Evolutionary conservation across 2,888 invertebrate genomes (phyloP).

Genomic region (Tenthredo scrophulariae): DNA sequence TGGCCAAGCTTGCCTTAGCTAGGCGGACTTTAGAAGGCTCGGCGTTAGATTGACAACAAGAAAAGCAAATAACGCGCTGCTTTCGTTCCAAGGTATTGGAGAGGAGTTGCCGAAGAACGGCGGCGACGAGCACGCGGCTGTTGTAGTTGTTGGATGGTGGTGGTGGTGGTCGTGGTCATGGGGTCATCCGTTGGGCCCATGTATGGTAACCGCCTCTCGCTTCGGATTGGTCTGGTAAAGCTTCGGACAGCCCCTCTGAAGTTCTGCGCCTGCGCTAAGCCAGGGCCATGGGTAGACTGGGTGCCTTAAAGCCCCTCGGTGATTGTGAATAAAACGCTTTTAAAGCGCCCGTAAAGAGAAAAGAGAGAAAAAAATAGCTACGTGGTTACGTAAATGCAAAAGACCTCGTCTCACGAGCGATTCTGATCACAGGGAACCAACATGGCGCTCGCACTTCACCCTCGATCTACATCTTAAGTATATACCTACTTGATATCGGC

Average conservation of each 20-base stretch:
- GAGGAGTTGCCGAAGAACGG: constrained; percentile 44
- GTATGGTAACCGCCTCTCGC: constrained; percentile 25
- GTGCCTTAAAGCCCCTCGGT: background rate
- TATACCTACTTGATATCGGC: background rate
- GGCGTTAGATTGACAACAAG: constrained; percentile 45
- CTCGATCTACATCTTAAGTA: background rate
- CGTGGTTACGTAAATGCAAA: constrained; percentile 38
- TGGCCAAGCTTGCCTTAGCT: constrained; percentile 3
- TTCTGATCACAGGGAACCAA: constrained; percentile 35
- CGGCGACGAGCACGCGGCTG: constrained; percentile 49
- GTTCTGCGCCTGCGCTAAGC: constrained; percentile 23
- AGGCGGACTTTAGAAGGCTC: constrained; percentile 18
- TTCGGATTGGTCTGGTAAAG: constrained; percentile 1
- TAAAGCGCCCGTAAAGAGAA: constrained; percentile 33
- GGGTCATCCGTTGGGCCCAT: constrained; percentile 46
- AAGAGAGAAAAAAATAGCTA: background rate
- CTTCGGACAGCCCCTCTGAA: background rate
- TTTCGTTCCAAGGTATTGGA: constrained; percentile 54
- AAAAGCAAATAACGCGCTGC: constrained; percentile 53
- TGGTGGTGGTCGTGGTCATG: constrained; percentile 44
- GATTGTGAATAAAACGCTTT: constrained; percentile 16
- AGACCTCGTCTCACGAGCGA: background rate
- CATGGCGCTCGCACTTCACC: constrained; percentile 26
- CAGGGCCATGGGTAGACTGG: background rate
- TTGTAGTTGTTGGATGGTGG: constrained; percentile 44